Conservation (phyloP, 2,888 invertebrate genomes). For the Meteorus cinctellus region DNA sequence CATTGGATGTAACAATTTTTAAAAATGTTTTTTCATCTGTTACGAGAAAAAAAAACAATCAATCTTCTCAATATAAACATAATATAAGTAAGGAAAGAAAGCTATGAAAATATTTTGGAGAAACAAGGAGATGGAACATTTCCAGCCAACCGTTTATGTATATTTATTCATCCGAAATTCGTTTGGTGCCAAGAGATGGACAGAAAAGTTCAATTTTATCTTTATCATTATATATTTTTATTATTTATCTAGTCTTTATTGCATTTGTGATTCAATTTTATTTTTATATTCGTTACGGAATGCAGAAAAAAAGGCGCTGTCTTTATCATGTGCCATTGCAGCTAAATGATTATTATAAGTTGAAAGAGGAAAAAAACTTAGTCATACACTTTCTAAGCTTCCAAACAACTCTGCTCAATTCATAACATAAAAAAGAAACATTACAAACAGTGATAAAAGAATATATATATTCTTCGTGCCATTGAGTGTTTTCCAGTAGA, state of each 20-base stretch:
- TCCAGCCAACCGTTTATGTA: neutral
- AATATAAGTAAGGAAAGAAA: neutral
- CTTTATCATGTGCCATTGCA: constrained; percentile 1
- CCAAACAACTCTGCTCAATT: constrained; percentile 1
- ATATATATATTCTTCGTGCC: constrained; percentile 17
- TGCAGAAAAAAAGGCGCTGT: neutral
- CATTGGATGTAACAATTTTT: neutral
- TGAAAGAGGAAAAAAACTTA: neutral
- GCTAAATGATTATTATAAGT: neutral
- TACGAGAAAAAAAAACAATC: neutral
- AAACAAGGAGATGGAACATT: constrained; percentile 24
- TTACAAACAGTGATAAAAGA: neutral
- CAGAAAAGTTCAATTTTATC: constrained; percentile 7
- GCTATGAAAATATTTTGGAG: neutral
- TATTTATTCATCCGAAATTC: constrained; percentile 31
- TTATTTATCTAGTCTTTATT: constrained; percentile 27
- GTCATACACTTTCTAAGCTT: neutral
- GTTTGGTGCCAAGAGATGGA: constrained; percentile 65
- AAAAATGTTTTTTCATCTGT: neutral
- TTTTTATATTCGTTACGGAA: neutral
- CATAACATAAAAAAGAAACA: neutral
- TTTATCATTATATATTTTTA: neutral
- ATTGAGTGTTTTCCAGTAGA: constrained; percentile 21
- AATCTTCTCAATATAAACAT: constrained; percentile 11
- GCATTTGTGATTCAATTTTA: constrained; percentile 17